Evolutionary conservation across 2,113 vertebrate species (phyloP), one percentile per base, ranked within the genome.

Genomic region (Lynx canadensis): DNA sequence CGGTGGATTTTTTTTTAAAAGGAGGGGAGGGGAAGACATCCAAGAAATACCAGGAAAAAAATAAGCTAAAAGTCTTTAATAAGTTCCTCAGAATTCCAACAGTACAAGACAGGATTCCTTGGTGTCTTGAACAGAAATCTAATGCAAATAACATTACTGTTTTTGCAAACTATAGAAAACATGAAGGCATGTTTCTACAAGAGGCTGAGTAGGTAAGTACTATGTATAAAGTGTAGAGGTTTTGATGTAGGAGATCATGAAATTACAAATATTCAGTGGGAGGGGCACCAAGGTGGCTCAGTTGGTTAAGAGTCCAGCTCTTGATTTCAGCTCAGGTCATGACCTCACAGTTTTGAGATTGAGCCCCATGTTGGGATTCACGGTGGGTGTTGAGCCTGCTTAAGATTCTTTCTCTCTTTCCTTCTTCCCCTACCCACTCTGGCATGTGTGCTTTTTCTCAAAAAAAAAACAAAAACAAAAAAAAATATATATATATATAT

Each of bases 151-250:
- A 85, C 65, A 18, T 13, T 71, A 83, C 41, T 52, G 1, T 90
- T 85, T 65, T 65, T n/a, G 63, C 52, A 8, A 92, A 78, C n/a
- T 73, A 48, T 16, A 84, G 71, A 90, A 91, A 80, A 74, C 41
- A 23, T 36, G 15, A 90, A 89, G 36, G 66, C 1, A 60, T 38
- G 8, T 71, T 66, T 91, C 8, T 8, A 91, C 15, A 73, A 25
- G 16, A 27, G 48, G 15, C 5, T 60, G 25, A 89, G 16, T 57
- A n/a, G 74, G 90, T 82, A 38, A 63, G 10, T 79, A 74, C 11
- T 41, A 15, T 65, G 55, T 55, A 63, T 82, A 45, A 96, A 93
- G 8, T 85, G 1, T 9, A 95, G 12, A 15, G 45, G 10, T 36
- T 73, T 27, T 84, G 18, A 8, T 29, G 19, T 25, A 48, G 93